Conservation (phyloP, 2,888 invertebrate species). For the Epinotia bilunana region DNA sequence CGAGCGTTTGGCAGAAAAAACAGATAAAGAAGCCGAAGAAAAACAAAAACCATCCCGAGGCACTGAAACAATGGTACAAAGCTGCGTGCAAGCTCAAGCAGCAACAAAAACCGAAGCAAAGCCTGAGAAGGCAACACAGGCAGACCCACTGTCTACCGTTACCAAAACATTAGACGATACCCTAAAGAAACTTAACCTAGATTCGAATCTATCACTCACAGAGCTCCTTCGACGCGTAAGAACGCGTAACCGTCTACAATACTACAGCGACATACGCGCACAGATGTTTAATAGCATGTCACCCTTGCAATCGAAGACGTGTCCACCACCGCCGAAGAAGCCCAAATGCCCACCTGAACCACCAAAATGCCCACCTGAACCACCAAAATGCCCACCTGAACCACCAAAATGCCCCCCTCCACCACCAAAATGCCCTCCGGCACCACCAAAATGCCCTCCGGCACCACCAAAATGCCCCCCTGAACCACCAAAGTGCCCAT, state of each 20-base stretch:
- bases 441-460: conserved; percentile 33
- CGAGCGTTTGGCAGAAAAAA: not conserved
- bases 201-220: conserved; percentile 55
- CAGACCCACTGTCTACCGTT: not conserved
- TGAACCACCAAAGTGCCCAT: not conserved
- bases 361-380: conserved; percentile 31
- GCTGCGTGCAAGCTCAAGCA: conserved; percentile 17
- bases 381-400: conserved; percentile 41
- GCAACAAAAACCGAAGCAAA: not conserved
- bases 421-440: conserved; percentile 18
- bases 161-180: conserved; percentile 32
- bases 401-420: conserved; percentile 40
- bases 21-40: not conserved
- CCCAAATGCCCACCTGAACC: conserved; percentile 44
- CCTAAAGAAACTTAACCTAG: conserved; percentile 47
- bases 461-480: conserved; percentile 43
- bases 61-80: conserved; percentile 6
- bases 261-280: conserved; percentile 46
- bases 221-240: conserved; percentile 63
- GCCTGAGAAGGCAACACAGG: not conserved
- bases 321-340: not conserved
- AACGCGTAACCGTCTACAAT: conserved; percentile 55
- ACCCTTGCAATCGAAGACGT: not conserved
- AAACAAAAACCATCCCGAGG: not conserved
- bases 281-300: conserved; percentile 24